Evolutionary conservation across 2,113 vertebrate genomes (phyloP).

Genomic region (Leucopsar rothschildi): DNA sequence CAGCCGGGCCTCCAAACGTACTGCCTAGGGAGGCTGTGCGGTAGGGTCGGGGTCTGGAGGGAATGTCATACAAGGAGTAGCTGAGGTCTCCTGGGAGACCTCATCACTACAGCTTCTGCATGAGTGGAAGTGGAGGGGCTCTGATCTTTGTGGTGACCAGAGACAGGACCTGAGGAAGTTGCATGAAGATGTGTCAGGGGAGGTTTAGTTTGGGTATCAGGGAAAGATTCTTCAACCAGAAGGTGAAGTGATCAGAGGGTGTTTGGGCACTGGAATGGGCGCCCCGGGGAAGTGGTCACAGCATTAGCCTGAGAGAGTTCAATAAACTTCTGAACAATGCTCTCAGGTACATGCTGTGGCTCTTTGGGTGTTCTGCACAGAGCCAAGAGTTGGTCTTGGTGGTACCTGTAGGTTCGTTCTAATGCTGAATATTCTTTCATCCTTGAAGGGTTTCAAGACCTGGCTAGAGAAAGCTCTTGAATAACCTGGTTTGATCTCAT

Average conservation of each 20-base stretch:
- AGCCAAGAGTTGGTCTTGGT: not conserved
- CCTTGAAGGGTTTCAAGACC: not conserved
- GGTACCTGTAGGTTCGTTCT: not conserved
- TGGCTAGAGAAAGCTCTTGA: not conserved
- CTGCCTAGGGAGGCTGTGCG: not conserved
- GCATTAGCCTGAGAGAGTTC: not conserved
- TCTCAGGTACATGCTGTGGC: not conserved
- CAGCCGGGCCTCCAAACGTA: accelerated
- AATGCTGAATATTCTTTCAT: not conserved
- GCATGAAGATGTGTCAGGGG: not conserved
- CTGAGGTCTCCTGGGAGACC: not conserved
- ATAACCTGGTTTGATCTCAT: not conserved
- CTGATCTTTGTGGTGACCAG: not conserved
- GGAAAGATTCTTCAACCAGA: not conserved
- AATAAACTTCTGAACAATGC: accelerated
- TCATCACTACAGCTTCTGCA: accelerated
- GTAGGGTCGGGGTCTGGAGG: no score
- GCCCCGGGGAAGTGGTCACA: not conserved
- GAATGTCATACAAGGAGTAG: not conserved
- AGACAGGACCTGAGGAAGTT: accelerated
- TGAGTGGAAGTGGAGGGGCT: not conserved
- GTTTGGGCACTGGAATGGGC: not conserved
- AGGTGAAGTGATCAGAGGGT: no score
- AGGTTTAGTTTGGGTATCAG: not conserved
- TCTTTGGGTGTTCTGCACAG: not conserved